These are phyloP conservation scores for Catharus fuscescens DNA, from an alignment of 2,113 vertebrate species.

Conservation along the genomic window DNA sequence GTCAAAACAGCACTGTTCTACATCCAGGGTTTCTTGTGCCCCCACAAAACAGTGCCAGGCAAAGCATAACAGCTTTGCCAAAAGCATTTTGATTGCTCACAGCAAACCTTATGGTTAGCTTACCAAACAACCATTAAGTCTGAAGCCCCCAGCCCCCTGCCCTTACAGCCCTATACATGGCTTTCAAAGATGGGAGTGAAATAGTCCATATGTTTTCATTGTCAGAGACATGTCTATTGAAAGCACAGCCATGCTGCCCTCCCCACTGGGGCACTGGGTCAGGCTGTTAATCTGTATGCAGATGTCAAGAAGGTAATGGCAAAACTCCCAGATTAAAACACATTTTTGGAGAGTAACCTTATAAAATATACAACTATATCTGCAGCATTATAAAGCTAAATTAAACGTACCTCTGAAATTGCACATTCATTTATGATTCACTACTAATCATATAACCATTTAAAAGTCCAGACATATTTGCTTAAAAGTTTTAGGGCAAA, in stretches of 20 bases:
- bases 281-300: constrained; percentile 64
- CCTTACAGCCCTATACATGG: background rate
- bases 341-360: background rate
- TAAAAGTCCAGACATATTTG: background rate
- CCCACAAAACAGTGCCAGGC: background rate
- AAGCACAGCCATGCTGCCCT: constrained; percentile 51
- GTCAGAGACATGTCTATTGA: constrained; percentile 62
- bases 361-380: constrained; percentile 37
- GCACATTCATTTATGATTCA: constrained; percentile 28
- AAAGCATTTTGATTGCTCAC: background rate
- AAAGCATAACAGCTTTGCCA: background rate
- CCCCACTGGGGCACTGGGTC: constrained; percentile 64
- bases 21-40: background rate
- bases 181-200: constrained; percentile 56
- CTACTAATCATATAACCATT: background rate
- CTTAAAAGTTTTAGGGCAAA: background rate
- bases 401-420: constrained; percentile 24
- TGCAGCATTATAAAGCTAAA: background rate
- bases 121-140: background rate
- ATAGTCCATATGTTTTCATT: constrained; percentile 72
- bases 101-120: background rate
- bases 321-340: constrained; percentile 52
- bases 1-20: background rate
- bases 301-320: constrained; percentile 64
- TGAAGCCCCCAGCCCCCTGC: constrained; percentile 1